Conservation (phyloP, 2,113 vertebrate genomes). For the Centropus bengalensis region DNA sequence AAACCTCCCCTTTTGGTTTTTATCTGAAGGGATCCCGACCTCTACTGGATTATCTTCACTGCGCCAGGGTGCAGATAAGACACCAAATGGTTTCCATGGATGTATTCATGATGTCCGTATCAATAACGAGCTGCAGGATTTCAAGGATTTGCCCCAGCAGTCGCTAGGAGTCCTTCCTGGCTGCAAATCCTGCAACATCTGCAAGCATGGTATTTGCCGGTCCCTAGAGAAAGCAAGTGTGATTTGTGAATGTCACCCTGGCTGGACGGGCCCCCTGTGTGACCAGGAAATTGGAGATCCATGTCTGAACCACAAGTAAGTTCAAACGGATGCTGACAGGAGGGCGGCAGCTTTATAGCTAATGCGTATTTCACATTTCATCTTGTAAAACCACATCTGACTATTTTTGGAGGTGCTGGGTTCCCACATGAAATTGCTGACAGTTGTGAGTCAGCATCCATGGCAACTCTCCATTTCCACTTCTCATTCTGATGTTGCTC, state of each 20-base stretch:
- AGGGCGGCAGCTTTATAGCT: background rate
- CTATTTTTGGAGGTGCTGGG: background rate
- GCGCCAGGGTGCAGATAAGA: constrained; percentile 86
- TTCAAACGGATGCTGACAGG: background rate
- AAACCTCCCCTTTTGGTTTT: background rate
- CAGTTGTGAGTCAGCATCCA: background rate
- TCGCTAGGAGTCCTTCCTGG: constrained; percentile 86
- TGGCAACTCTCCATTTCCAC: background rate
- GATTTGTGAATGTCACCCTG: constrained; percentile 90
- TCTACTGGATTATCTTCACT: constrained; percentile 85
- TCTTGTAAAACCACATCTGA: background rate
- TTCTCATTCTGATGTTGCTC: background rate
- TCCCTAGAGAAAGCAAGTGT: constrained; percentile 89
- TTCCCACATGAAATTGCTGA: background rate
- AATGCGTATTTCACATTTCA: background rate
- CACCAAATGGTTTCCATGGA: constrained; percentile 88
- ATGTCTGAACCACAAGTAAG: constrained; percentile 89
- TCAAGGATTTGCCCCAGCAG: constrained; percentile 82
- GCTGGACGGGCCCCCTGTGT: constrained; percentile 86
- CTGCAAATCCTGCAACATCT: constrained; percentile 94
- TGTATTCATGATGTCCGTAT: constrained; percentile 94
- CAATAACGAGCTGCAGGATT: constrained; percentile 93
- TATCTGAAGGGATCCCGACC: constrained; percentile 86
- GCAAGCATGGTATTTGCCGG: constrained; percentile 89
- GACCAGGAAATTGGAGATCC: constrained; percentile 83